Conservation (phyloP, 2,888 invertebrate species). For the Suillia variegata region DNA sequence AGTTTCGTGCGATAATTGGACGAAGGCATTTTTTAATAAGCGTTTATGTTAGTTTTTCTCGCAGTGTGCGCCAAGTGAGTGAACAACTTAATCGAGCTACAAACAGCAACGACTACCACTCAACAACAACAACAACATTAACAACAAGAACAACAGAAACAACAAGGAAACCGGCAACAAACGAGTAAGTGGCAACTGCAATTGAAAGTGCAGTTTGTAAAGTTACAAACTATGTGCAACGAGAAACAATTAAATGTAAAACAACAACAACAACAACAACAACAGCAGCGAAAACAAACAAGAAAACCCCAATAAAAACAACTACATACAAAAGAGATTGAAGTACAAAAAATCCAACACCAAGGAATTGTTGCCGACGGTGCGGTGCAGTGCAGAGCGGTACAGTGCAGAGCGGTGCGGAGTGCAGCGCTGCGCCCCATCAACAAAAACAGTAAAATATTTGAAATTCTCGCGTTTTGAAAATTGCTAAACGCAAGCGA, state of each 20-base stretch:
- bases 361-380: neutral
- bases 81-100: slow-evolving; percentile 40
- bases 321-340: too few relatives aligned
- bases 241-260: slow-evolving; percentile 11
- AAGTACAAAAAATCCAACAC: neutral
- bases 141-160: slow-evolving; percentile 1
- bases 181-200: slow-evolving; percentile 11
- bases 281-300: neutral
- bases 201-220: slow-evolving; percentile 3
- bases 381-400: neutral
- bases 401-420: too few relatives aligned
- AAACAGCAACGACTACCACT: neutral
- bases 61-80: slow-evolving; percentile 40
- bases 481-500: neutral
- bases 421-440: too few relatives aligned
- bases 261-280: slow-evolving; percentile 4
- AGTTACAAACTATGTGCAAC: slow-evolving; percentile 11
- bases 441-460: too few relatives aligned
- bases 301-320: neutral
- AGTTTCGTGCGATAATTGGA: slow-evolving; percentile 42
- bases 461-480: neutral
- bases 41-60: slow-evolving; percentile 8
- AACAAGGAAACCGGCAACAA: too few relatives aligned
- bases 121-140: slow-evolving; percentile 10
- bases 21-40: slow-evolving; percentile 44